phyloP scores from a whole-genome alignment of 2,797 vertebrate genomes.

The Pangasius larnaudii region DNA sequence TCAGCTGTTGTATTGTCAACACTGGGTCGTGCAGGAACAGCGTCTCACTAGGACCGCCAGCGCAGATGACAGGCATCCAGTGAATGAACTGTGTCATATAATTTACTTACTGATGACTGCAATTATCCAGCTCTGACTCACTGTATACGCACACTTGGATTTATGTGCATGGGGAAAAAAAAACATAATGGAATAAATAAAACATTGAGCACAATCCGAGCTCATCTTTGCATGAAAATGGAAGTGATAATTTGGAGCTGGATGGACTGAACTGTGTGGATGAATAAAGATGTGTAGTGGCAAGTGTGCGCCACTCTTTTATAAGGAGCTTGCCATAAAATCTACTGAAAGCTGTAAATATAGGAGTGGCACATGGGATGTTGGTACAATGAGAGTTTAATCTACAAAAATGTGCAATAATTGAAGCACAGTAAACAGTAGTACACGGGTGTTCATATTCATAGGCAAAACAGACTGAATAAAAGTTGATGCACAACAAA shows the following conservation, averaged over 20 bases:
- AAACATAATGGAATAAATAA: constrained; percentile 29
- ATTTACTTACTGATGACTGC: constrained; percentile 52
- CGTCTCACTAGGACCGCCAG: constrained; percentile 33
- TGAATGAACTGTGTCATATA: constrained; percentile 52
- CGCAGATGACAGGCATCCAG: constrained; percentile 48
- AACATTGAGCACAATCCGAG: constrained; percentile 10
- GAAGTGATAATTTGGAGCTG: constrained; percentile 34
- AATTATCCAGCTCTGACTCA: constrained; percentile 50
- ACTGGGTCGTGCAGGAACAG: constrained; percentile 25
- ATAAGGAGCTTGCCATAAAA: constrained; percentile 1
- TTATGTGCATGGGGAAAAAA: neutral
- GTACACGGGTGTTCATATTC: neutral
- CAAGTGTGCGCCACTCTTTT: constrained; percentile 6
- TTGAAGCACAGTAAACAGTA: neutral
- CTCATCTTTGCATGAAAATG: constrained; percentile 35
- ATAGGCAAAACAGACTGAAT: neutral
- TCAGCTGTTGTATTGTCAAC: constrained; percentile 47
- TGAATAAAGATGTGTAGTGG: constrained; percentile 14
- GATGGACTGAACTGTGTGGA: constrained; percentile 15
- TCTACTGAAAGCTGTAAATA: constrained; percentile 3
- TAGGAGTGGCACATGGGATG: neutral
- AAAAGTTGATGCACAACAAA: neutral
- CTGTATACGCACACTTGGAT: constrained; percentile 9
- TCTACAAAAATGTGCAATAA: neutral
- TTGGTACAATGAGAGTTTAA: constrained; percentile 9